These are phyloP conservation scores for Salminus brasiliensis DNA, from an alignment of 2,113 vertebrate genomes.

Conservation along the genomic window DNA sequence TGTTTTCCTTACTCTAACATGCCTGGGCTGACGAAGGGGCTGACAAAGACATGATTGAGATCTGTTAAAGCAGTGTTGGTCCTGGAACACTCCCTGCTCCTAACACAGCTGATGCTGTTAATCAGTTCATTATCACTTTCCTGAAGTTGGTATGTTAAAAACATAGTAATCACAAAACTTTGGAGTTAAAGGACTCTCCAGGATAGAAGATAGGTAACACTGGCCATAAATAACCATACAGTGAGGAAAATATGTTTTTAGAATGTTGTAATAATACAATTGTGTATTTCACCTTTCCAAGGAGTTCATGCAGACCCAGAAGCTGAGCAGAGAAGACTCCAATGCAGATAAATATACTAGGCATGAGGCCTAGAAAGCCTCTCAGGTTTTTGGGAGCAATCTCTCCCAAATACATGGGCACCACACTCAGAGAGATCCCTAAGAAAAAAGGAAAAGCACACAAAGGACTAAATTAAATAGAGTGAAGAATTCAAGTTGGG, in stretches of 20 bases:
- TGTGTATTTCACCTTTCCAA: conserved; percentile 89
- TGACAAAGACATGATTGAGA: not conserved
- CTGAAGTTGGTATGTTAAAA: too few relatives aligned
- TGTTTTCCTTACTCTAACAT: not conserved
- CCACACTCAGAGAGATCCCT: conserved; percentile 88
- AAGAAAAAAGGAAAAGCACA: not conserved
- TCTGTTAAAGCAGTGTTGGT: too few relatives aligned
- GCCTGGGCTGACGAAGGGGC: not conserved
- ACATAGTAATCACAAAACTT: too few relatives aligned
- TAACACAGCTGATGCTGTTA: too few relatives aligned
- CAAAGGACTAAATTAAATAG: not conserved
- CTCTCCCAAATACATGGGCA: conserved; percentile 92
- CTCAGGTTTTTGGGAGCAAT: conserved; percentile 86
- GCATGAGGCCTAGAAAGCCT: conserved; percentile 86
- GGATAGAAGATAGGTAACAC: too few relatives aligned
- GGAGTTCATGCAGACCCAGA: conserved; percentile 84
- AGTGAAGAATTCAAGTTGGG: too few relatives aligned
- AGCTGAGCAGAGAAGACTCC: conserved; percentile 87
- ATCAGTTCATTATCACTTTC: too few relatives aligned
- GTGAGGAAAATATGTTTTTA: too few relatives aligned
- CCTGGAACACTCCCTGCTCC: too few relatives aligned
- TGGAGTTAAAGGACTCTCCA: too few relatives aligned
- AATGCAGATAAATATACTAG: conserved; percentile 87
- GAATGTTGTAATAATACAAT: too few relatives aligned
- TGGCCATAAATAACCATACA: too few relatives aligned